These are phyloP conservation scores for Girardia tigrina DNA, from an alignment of 2,888 invertebrate genomes.

Conservation along the genomic window DNA sequence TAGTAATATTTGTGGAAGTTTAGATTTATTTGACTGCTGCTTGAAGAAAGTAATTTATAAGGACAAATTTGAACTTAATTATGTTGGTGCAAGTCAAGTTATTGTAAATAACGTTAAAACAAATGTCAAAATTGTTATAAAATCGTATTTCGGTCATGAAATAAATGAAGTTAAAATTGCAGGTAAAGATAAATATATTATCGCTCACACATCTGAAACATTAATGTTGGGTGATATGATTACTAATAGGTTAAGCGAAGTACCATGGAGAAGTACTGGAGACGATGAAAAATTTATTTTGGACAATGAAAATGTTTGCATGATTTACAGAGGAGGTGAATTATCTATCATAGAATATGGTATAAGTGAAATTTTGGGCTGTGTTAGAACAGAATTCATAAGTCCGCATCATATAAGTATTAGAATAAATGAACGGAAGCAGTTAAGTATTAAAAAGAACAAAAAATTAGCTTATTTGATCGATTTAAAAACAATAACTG, in stretches of 20 bases:
- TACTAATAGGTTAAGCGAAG: constrained; percentile 69
- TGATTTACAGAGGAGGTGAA: constrained; percentile 86
- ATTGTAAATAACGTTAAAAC: constrained; percentile 52
- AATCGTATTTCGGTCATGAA: constrained; percentile 72
- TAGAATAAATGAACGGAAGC: constrained; percentile 68
- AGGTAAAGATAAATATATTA: constrained; percentile 70
- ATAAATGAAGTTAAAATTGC: constrained; percentile 75
- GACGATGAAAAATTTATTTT: constrained; percentile 83
- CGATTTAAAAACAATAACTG: constrained; percentile 78
- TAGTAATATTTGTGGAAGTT: constrained; percentile 63
- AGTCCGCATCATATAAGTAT: constrained; percentile 88
- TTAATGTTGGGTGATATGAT: constrained; percentile 72
- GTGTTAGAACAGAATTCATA: constrained; percentile 70
- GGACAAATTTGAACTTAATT: constrained; percentile 82
- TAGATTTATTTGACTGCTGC: constrained; percentile 69
- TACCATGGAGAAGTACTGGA: constrained; percentile 52
- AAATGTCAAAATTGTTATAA: constrained; percentile 59
- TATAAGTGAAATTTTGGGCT: constrained; percentile 54
- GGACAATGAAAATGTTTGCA: constrained; percentile 72
- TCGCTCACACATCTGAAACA: constrained; percentile 75
- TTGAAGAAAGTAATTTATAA: constrained; percentile 63
- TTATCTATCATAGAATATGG: constrained; percentile 79
- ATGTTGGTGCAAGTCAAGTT: constrained; percentile 77
- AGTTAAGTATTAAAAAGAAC: constrained; percentile 56
- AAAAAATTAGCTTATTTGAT: constrained; percentile 84